Percentiles rank a stretch among this genome's conserved stretches.
These are phyloP conservation scores for Limonius californicus DNA, from an alignment of 1,140 invertebrate species.

Conservation along the genomic window DNA sequence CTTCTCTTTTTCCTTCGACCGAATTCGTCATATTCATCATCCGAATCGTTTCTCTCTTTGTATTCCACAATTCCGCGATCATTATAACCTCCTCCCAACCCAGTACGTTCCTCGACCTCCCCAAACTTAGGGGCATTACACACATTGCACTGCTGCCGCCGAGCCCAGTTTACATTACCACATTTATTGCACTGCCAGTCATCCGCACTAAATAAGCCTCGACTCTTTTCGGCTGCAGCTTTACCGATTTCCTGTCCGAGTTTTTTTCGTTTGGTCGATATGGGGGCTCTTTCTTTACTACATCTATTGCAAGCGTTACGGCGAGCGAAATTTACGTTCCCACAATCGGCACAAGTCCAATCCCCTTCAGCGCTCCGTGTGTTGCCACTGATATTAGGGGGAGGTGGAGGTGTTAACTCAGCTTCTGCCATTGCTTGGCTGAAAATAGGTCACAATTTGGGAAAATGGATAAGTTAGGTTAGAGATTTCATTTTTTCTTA, in stretches of 20 bases:
- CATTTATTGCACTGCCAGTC: constrained; percentile 99
- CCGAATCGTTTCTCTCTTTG: constrained; percentile 79
- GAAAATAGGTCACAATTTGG: too few species aligned
- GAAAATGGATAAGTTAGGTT: too few species aligned
- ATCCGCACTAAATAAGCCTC: constrained; percentile 96
- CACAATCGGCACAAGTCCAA: constrained; percentile 66
- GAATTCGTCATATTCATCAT: constrained; percentile 96
- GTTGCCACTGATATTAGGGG: constrained; percentile 29
- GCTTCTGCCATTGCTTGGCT: constrained; percentile 21
- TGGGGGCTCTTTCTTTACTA: constrained; percentile 60
- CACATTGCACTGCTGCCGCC: constrained; percentile 95
- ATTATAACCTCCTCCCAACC: constrained; percentile 88
- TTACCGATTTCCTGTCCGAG: constrained; percentile 97
- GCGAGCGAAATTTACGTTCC: constrained; percentile 92
- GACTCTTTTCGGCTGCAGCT: constrained; percentile 94
- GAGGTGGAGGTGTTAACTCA: constrained; percentile 35
- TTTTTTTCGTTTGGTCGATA: constrained; percentile 73
- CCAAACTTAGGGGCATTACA: constrained; percentile 98
- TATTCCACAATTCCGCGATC: constrained; percentile 92
- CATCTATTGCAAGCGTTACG: constrained; percentile 88
- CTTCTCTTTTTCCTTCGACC: constrained; percentile 80
- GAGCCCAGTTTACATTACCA: constrained; percentile 99
- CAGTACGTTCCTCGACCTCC: constrained; percentile 77
- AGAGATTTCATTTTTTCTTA: not conserved
- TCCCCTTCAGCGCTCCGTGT: constrained; percentile 46